Base-by-base conservation (phyloP, 1,140 invertebrate species). In the Sycobia sp. region DNA sequence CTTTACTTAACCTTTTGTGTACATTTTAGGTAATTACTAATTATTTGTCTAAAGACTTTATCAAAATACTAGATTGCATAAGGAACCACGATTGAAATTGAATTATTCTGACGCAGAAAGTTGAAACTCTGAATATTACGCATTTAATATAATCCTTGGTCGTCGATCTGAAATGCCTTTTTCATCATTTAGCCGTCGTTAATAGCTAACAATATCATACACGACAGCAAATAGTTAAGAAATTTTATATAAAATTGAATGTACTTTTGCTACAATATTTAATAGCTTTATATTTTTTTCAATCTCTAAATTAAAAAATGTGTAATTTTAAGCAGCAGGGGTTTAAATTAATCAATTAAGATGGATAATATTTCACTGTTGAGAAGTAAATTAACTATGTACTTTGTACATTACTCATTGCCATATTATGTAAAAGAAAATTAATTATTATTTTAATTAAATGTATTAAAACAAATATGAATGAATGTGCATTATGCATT, bases 81-180 rank as follows among this genome's bases (percentile, higher is more conserved):
- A 59, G 34, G 46, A 49, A 59, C 44, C 43, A 46, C 41, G 8
- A 34, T 44, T 55, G 20, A 49, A 62, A 44, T 50, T 51, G 38
- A 61, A 60, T 39, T 49, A 23, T 46, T 38, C 46, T 53, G 56
- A 54, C 38, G 39, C 39, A 34, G 32, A 47, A 62, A 38, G 20
- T 27, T 49, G 32, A 49, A 49, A 55, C 25, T 47, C 41, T n/a
- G n/a, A n/a, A n/a, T n/a, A n/a, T n/a, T n/a, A n/a, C n/a, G n/a
- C n/a, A 27, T 63, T 14, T 63, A 56, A 10, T 34, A 36, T 58
- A 64, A 64, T 64, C 55, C 58, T 64, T 64, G 62, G 62, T 64
- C 62, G 51, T 51, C 25, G 39, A 41, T 50, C 2, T 29, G 27
- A 63, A 63, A 50, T 63, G 46, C 27, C 46, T 56, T 43, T 63